phyloP scores from a whole-genome alignment of 2,113 vertebrate species.

The Ivindomyrus marchei region DNA sequence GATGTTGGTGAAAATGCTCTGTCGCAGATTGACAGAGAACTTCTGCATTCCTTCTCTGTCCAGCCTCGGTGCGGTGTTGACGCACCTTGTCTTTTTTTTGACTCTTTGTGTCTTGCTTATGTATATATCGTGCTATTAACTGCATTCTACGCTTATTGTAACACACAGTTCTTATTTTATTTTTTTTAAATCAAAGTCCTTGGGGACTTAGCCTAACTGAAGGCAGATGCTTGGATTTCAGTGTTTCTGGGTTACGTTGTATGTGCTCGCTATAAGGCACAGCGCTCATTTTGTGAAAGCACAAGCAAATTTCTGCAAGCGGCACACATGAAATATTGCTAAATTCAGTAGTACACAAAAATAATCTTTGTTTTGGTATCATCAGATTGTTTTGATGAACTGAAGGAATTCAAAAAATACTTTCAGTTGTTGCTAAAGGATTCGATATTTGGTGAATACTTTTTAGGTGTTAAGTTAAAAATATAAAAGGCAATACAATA shows the following conservation, averaged over 20 bases:
- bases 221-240: slow-evolving; percentile 1
- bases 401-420: neutral
- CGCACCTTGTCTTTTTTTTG: neutral
- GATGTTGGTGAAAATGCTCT: slow-evolving; percentile 36
- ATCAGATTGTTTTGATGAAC: neutral
- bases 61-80: slow-evolving; percentile 23
- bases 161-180: neutral
- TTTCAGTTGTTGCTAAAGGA: neutral
- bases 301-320: neutral
- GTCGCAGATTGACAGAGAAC: slow-evolving; percentile 18
- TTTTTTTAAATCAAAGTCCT: neutral
- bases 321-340: neutral
- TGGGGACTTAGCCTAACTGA: neutral
- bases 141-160: neutral
- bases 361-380: neutral
- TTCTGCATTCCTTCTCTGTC: slow-evolving; percentile 20
- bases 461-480: neutral
- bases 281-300: neutral
- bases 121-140: neutral
- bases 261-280: neutral
- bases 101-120: neutral
- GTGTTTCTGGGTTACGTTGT: neutral
- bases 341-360: neutral
- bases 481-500: neutral
- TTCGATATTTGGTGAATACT: neutral